Base-by-base conservation (phyloP, 2,113 vertebrate genomes). In the Triplophysa rosa region DNA sequence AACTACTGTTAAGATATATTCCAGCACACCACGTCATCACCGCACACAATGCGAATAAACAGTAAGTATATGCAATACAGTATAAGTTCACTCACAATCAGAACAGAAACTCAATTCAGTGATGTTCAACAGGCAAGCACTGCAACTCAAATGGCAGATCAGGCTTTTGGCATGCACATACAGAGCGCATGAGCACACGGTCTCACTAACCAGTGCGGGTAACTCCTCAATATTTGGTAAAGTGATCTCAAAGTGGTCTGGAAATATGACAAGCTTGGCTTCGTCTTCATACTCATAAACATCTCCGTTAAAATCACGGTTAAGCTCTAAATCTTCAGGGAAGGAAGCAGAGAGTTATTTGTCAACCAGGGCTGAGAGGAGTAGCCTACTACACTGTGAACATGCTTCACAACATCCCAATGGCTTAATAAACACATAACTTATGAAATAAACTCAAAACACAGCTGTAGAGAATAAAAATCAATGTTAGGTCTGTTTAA, bases 221-320 rank as follows among this genome's bases (percentile, higher is more conserved):
- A 99, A 89, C 89, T 99, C 98, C 91, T 99, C 98, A 90, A 99
- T 99, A 89, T 99, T 99, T 84, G 98, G 98, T 86, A 99, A 93
- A 58, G 95, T 91, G 89, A 99, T 99, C 93, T 99, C 98, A 90
- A 94, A 98, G 93, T 99, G 96, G 93, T 99, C 97, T 91, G 98
- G 98, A 90, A 99, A 99, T 93, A 99, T 94, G 88, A 99, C 92
- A 16, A 99, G 96, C 90, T 98, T 98, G 90, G 95, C 97, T 93
- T 98, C 97, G 37, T 99, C 97, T 90, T 99, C 98, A 66, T 94
- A 98, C 83, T 99, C 98, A 89, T 94, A 97, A 89, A 97, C 96
- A 62, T 98, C 96, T 56, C 91, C 94, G 77, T 95, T 98, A 92
- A 97, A 93, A 89, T 98, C 95, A 6, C 94, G 90, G 80, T 94